Evolutionary conservation across 37 sponge, comb jelly and placozoan species (phyloP).

Genomic region (Eunapius fragilis): DNA sequence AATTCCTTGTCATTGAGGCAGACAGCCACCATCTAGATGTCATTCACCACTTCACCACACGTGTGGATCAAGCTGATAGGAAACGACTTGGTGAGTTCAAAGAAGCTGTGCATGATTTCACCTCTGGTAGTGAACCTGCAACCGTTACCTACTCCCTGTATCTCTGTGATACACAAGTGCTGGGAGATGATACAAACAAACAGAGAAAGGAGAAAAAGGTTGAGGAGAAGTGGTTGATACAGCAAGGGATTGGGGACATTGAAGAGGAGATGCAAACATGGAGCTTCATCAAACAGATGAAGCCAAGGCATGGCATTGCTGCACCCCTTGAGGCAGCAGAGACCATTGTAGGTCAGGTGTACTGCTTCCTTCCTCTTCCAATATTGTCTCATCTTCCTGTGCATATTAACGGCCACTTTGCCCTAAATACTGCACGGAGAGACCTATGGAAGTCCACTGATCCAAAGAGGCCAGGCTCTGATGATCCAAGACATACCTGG

Average conservation of each 20-base stretch:
- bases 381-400: conserved; percentile 38
- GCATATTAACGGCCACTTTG: conserved; percentile 72
- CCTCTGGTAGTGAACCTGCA: neutral
- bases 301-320: conserved; percentile 74
- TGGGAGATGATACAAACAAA: neutral
- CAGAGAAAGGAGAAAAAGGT: neutral
- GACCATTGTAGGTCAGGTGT: conserved; percentile 6
- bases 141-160: neutral
- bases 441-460: conserved; percentile 19
- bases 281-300: conserved; percentile 12
- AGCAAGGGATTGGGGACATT: conserved; percentile 69
- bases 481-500: conserved; percentile 44
- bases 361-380: conserved; percentile 71
- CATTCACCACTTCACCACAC: neutral
- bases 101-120: neutral
- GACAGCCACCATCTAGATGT: neutral
- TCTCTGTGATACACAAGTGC: neutral
- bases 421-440: conserved; percentile 24
- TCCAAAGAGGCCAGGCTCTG: neutral
- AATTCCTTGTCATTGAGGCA: conserved; percentile 46
- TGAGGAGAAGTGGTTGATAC: conserved; percentile 61
- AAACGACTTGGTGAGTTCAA: neutral
- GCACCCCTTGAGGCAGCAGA: conserved; percentile 26
- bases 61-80: neutral
- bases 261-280: conserved; percentile 17